Evolutionary conservation across 2,888 invertebrate species (phyloP), one percentile per base, ranked within the genome.

Genomic region (Ptychoptera contaminata): DNA sequence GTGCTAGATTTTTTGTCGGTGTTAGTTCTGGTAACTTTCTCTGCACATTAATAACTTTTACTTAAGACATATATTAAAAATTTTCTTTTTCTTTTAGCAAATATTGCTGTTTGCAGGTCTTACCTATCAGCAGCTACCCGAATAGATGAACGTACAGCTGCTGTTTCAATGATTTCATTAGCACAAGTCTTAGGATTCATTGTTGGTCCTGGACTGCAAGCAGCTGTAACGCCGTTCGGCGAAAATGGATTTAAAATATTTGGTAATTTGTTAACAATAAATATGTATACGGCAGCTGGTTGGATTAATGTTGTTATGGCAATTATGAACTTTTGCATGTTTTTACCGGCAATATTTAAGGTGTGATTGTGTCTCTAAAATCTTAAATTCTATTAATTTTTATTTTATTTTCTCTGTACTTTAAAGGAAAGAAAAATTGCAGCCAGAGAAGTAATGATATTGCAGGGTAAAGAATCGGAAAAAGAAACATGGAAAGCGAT

Each of bases 131-230:
- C 85, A 34, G 87, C 88, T 8, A 90, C 90, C n/a, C 73, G 77
- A 52, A 62, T 82, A 34, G 67, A 70, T 40, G 90, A 90, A 67
- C 73, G 88, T 47, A 90, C 88, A 2, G 75, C 79, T 49, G 85
- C 85, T 2, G 83, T 90, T 40, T 83, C 87, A 1, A 80, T 79
- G 71, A 79, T 85, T 41, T 85, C 87, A 1, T 67, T 88, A 50
- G 85, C 85, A 35, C 88, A 88, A 69, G 84, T 87, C 34, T 67
- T 90, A 48, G 90, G 90, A 40, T 90, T 88, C 63, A 80, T 87
- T 46, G 76, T 88, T 51, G 90, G 90, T 0, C 88, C 90, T 7
- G 84, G 79, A 37, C 65, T 88, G 46, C 88, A 90, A 67, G 80
- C 86, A 2, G 74, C 76, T 2, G 82, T 84, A 0, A 83, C 86